Evolutionary conservation across 2,797 vertebrate species (phyloP).

Genomic region (Numenius phaeopus): DNA sequence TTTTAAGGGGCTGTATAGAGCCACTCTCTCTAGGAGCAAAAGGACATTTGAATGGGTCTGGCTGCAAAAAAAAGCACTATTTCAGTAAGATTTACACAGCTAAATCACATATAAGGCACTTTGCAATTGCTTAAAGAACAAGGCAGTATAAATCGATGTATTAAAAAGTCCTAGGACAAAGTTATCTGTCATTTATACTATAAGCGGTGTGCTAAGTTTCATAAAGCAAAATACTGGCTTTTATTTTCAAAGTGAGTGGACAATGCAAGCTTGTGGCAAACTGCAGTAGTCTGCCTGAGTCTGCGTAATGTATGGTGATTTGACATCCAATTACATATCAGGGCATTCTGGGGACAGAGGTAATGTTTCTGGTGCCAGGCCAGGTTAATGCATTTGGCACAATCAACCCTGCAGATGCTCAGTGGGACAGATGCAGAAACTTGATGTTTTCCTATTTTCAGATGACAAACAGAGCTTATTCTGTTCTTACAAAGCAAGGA

Average conservation of each 20-base stretch:
- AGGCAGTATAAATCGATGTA: neutral
- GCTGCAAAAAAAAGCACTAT: neutral
- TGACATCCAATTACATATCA: slow-evolving; percentile 40
- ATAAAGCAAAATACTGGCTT: slow-evolving; percentile 13
- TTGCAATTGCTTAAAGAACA: slow-evolving; percentile 53
- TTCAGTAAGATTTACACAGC: neutral
- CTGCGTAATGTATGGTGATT: slow-evolving; percentile 11
- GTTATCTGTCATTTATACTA: slow-evolving; percentile 14
- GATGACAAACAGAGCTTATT: slow-evolving; percentile 21
- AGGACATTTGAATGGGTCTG: neutral
- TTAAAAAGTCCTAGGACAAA: slow-evolving; percentile 41
- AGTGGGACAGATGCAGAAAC: slow-evolving; percentile 5
- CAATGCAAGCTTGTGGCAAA: slow-evolving; percentile 43
- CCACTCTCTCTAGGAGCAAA: neutral
- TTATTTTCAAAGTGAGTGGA: slow-evolving; percentile 1
- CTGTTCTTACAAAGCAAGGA: slow-evolving; percentile 12
- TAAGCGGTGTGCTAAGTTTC: slow-evolving; percentile 14
- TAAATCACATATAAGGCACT: neutral
- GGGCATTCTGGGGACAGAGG: slow-evolving; percentile 47
- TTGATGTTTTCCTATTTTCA: neutral
- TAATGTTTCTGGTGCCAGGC: slow-evolving; percentile 41
- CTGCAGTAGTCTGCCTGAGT: neutral
- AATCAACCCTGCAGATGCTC: neutral
- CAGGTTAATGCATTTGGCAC: slow-evolving; percentile 50
- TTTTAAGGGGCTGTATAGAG: neutral